A percentile compares a stretch with the other conserved stretches of the same genome.
phyloP scores from a whole-genome alignment of 2,797 vertebrate species.

The Argyrosomus regius region DNA sequence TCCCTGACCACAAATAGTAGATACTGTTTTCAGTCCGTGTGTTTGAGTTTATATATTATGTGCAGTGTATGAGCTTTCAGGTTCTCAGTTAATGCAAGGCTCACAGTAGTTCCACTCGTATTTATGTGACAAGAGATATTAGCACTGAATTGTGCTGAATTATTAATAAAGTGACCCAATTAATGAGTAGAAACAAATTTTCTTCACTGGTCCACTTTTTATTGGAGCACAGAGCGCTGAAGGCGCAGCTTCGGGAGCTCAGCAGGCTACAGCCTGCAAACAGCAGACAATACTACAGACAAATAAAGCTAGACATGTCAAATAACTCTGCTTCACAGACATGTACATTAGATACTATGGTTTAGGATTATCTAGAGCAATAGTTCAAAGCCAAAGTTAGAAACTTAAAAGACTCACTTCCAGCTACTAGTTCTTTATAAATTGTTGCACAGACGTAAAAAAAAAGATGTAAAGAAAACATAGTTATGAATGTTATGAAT shows the following conservation, averaged over 20 bases:
- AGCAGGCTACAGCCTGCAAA: not conserved
- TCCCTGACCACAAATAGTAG: not conserved
- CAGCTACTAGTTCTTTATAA: not conserved
- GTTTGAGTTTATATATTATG: not conserved
- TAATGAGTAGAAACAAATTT: slow-evolving; percentile 51
- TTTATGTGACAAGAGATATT: slow-evolving; percentile 42
- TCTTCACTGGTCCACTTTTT: slow-evolving; percentile 49
- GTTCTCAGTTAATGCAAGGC: not conserved
- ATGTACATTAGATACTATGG: no score
- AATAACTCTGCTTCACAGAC: not conserved
- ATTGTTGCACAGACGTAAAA: not conserved
- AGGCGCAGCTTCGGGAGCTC: slow-evolving; percentile 4
- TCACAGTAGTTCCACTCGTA: slow-evolving; percentile 10
- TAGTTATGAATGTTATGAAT: no score
- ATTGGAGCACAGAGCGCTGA: slow-evolving; percentile 12
- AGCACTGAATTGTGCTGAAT: slow-evolving; percentile 53
- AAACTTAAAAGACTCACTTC: not conserved
- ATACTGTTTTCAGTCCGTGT: not conserved
- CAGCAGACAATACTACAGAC: not conserved
- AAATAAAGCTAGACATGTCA: not conserved
- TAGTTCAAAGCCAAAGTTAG: not conserved
- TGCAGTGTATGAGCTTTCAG: not conserved
- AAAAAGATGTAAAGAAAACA: no score
- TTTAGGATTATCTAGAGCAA: not conserved
- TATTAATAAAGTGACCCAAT: slow-evolving; percentile 72